Evolutionary conservation across 35 echinoderm and acorn worm genomes (phyloP).

Genomic region (Ophiothrix spiculata): DNA sequence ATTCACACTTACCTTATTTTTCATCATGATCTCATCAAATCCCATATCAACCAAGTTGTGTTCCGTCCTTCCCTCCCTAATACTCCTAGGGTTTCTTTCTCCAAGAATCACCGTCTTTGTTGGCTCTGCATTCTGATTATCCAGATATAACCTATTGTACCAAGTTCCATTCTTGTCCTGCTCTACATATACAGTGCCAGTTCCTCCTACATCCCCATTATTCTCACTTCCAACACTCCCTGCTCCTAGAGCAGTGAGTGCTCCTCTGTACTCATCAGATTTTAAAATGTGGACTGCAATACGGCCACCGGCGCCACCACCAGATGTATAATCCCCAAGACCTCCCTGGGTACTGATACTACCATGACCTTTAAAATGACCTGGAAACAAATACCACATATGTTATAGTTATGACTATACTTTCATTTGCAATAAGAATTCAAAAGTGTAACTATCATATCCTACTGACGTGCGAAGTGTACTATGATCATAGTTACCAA

Average conservation of each 20-base stretch:
- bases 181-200: slow-evolving; percentile 82
- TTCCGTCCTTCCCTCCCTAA: slow-evolving; percentile 44
- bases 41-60: slow-evolving; percentile 70
- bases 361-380: slow-evolving; percentile 81
- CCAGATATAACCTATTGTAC: slow-evolving; percentile 68
- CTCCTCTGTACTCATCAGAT: slow-evolving; percentile 74
- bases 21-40: slow-evolving; percentile 79
- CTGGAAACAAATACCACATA: slow-evolving; percentile 21
- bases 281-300: slow-evolving; percentile 77
- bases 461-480: too few relatives aligned
- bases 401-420: too few relatives aligned
- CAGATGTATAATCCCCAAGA: slow-evolving; percentile 42
- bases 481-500: too few relatives aligned
- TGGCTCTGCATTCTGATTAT: slow-evolving; percentile 58
- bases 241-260: slow-evolving; percentile 44
- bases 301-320: slow-evolving; percentile 80
- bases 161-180: slow-evolving; percentile 59
- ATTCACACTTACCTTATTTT: slow-evolving; percentile 67
- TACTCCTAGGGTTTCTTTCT: slow-evolving; percentile 60
- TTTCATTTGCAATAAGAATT: too few relatives aligned
- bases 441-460: too few relatives aligned
- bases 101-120: slow-evolving; percentile 53
- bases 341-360: slow-evolving; percentile 53
- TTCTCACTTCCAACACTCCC: slow-evolving; percentile 47
- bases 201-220: slow-evolving; percentile 54